A percentile compares a stretch with the other conserved stretches of the same genome.
These are phyloP conservation scores for Paralvinella palmiformis DNA, from an alignment of 1,140 invertebrate genomes.

Conservation along the genomic window DNA sequence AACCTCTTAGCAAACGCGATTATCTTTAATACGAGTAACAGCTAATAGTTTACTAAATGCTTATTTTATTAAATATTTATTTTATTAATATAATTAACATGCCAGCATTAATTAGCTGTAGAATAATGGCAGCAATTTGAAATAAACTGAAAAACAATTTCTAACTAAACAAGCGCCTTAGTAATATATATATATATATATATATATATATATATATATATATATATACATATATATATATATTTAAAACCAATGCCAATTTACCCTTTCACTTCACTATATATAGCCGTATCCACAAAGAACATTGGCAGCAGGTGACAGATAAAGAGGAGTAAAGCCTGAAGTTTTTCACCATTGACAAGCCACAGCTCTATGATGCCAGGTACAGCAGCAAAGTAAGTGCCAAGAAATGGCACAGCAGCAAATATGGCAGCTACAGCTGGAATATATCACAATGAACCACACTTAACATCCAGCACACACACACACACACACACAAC, in stretches of 20 bases:
- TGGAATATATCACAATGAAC: no score
- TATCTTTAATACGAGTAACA: no score
- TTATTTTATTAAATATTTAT: no score
- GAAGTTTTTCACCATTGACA: constrained; percentile 69
- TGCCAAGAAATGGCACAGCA: constrained; percentile 86
- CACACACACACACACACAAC: no score
- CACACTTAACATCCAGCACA: no score
- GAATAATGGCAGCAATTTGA: background rate
- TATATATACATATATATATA: background rate
- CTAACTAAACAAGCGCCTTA: background rate
- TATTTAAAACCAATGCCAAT: constrained; percentile 25
- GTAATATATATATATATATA: no score
- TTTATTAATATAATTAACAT: no score
- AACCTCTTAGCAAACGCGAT: no score
- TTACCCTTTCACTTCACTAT: constrained; percentile 95
- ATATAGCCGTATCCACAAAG: constrained; percentile 86
- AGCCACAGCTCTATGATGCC: constrained; percentile 91
- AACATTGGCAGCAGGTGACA: constrained; percentile 85
- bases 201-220: no score
- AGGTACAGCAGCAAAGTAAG: constrained; percentile 89
- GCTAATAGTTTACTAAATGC: no score
- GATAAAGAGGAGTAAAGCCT: constrained; percentile 68
- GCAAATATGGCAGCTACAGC: constrained; percentile 79
- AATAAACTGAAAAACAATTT: background rate
- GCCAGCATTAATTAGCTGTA: background rate